Evolutionary conservation across 2,113 vertebrate species (phyloP).

Genomic region (Odontesthes bonariensis): DNA sequence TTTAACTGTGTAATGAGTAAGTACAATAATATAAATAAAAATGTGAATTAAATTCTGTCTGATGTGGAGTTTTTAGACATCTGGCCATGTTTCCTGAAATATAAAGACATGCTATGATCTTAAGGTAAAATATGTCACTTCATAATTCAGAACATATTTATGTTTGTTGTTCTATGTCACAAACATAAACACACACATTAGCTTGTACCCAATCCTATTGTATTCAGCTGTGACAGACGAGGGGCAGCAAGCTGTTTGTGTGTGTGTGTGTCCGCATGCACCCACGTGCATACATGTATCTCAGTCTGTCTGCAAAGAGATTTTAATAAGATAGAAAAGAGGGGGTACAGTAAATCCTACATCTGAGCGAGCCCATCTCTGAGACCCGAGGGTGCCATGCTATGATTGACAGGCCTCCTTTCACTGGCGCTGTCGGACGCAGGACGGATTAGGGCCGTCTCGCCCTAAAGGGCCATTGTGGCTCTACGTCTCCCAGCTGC

Average conservation of each 20-base stretch:
- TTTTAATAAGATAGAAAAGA: conserved; percentile 69
- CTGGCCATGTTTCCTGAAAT: conserved; percentile 6
- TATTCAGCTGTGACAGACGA: conserved; percentile 43
- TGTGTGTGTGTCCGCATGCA: conserved; percentile 22
- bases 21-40: conserved; percentile 55
- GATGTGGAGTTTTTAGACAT: conserved; percentile 40
- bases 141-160: conserved; percentile 25
- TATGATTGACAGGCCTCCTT: conserved; percentile 80
- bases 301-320: conserved; percentile 58
- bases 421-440: conserved; percentile 75
- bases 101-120: background rate
- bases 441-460: conserved; percentile 76
- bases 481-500: conserved; percentile 81
- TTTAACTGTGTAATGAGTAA: conserved; percentile 51
- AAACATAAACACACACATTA: conserved; percentile 10
- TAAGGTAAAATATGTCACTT: conserved; percentile 13
- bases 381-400: conserved; percentile 74
- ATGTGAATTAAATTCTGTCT: conserved; percentile 48
- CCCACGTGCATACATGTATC: conserved; percentile 54
- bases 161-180: background rate
- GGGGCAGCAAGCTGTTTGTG: conserved; percentile 27
- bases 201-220: conserved; percentile 10
- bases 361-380: conserved; percentile 70
- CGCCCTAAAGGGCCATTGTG: conserved; percentile 79
- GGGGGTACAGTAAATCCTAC: conserved; percentile 78